A percentile compares a stretch with the other conserved stretches of the same genome.
Conservation (phyloP, 2,113 vertebrate species). For the Hippocampus abdominalis region DNA sequence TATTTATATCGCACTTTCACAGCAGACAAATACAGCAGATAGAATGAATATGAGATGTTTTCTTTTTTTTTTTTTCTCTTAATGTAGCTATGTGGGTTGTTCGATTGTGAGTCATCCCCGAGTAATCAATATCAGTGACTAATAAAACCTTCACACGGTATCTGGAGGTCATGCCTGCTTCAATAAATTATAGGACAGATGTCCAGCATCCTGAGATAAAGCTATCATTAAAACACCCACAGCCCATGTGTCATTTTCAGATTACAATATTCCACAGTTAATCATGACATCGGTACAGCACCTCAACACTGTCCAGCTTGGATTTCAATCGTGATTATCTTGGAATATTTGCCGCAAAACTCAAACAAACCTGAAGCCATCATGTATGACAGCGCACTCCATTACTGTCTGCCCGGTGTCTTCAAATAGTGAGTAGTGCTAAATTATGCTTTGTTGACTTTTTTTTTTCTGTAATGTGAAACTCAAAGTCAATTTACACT, state of each 20-base stretch:
- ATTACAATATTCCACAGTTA: conserved; percentile 7
- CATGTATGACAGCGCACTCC: not conserved
- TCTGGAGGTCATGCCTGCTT: conserved; percentile 47
- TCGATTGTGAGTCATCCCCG: conserved; percentile 62
- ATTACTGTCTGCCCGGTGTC: not conserved
- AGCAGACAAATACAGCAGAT: not conserved
- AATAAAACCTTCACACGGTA: conserved; percentile 48
- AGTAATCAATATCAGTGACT: conserved; percentile 50
- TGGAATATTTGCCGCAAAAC: not conserved
- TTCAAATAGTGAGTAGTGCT: not conserved
- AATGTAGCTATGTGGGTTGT: conserved; percentile 42
- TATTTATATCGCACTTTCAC: too few relatives aligned
- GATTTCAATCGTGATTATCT: not conserved
- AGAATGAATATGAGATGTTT: not conserved
- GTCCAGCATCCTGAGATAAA: conserved; percentile 44
- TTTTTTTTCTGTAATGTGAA: not conserved
- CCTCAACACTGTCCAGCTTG: not conserved
- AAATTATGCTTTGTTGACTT: not conserved
- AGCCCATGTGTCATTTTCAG: conserved; percentile 49
- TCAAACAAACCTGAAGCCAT: not conserved
- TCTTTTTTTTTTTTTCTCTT: not conserved
- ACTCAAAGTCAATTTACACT: not conserved
- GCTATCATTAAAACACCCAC: conserved; percentile 41
- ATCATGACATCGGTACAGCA: not conserved
- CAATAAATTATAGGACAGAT: conserved; percentile 56